Percentiles rank a stretch among this genome's conserved stretches.
These are phyloP conservation scores for Pseudomyrmex gracilis DNA, from an alignment of 1,140 invertebrate genomes.

Conservation along the genomic window DNA sequence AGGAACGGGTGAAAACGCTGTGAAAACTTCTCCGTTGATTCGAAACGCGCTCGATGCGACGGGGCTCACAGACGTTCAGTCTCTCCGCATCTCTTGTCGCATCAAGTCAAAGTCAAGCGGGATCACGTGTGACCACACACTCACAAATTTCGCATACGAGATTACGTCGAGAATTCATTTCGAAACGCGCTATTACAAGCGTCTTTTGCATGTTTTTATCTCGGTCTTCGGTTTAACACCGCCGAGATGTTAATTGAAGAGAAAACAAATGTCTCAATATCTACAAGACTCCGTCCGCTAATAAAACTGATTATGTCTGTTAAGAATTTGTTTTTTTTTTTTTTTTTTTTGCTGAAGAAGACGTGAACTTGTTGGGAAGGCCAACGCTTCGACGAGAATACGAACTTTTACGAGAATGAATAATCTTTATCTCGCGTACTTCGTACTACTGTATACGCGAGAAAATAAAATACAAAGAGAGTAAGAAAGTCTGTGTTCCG, in stretches of 20 bases:
- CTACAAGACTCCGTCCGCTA: not conserved
- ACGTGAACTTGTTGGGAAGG: no score
- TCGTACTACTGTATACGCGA: no score
- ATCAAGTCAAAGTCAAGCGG: constrained; percentile 78
- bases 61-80: constrained; percentile 80
- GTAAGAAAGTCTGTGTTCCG: no score
- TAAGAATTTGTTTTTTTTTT: no score
- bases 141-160: not conserved
- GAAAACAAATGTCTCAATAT: not conserved
- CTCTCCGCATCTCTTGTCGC: constrained; percentile 66
- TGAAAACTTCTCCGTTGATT: constrained; percentile 38
- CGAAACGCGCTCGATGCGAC: constrained; percentile 76
- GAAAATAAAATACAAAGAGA: no score
- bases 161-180: constrained; percentile 6
- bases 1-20: constrained; percentile 46
- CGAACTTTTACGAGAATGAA: no score
- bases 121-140: constrained; percentile 76
- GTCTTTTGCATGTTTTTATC: not conserved
- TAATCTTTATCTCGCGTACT: no score
- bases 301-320: not conserved
- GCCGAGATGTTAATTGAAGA: not conserved
- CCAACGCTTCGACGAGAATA: no score
- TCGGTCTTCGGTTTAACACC: not conserved
- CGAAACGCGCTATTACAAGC: not conserved
- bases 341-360: not conserved